These are phyloP conservation scores for Pyrocoelia pectoralis DNA, from an alignment of 2,888 invertebrate species.

Conservation along the genomic window DNA sequence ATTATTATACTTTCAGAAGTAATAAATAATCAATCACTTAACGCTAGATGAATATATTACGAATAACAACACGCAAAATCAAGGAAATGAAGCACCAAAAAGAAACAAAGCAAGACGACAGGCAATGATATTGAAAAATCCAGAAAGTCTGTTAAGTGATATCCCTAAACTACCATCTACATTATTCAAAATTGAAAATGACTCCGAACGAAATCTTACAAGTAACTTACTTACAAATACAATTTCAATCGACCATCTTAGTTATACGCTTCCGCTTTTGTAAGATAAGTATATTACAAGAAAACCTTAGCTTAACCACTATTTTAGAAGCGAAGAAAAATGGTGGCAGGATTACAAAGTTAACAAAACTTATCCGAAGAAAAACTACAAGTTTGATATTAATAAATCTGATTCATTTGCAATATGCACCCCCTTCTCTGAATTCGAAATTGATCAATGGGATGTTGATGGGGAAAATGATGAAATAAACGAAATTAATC, in stretches of 20 bases:
- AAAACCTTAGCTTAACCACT: slow-evolving; percentile 9
- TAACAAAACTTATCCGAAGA: neutral
- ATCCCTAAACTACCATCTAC: slow-evolving; percentile 46
- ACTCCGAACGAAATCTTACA: slow-evolving; percentile 44
- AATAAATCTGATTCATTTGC: slow-evolving; percentile 55
- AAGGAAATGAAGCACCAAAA: slow-evolving; percentile 36
- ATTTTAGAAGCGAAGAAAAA: slow-evolving; percentile 13
- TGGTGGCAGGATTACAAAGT: slow-evolving; percentile 43
- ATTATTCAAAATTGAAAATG: slow-evolving; percentile 45
- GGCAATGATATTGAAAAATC: slow-evolving; percentile 43
- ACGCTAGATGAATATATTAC: neutral
- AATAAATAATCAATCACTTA: too few relatives aligned
- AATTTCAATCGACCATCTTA: slow-evolving; percentile 40
- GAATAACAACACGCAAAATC: slow-evolving; percentile 21
- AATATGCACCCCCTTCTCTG: slow-evolving; percentile 68
- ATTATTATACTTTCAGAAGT: too few relatives aligned
- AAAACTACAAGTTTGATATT: too few relatives aligned
- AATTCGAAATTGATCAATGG: slow-evolving; percentile 51
- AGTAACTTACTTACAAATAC: slow-evolving; percentile 48
- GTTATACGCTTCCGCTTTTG: slow-evolving; percentile 43
- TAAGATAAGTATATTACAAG: slow-evolving; percentile 34
- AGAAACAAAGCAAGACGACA: slow-evolving; percentile 37
- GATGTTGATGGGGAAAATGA: slow-evolving; percentile 47
- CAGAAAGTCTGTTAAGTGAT: slow-evolving; percentile 38
- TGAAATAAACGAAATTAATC: neutral